Percentiles rank a stretch among this genome's conserved stretches.
Conservation (phyloP, 2,888 invertebrate species). For the Ernsta delagoae region DNA sequence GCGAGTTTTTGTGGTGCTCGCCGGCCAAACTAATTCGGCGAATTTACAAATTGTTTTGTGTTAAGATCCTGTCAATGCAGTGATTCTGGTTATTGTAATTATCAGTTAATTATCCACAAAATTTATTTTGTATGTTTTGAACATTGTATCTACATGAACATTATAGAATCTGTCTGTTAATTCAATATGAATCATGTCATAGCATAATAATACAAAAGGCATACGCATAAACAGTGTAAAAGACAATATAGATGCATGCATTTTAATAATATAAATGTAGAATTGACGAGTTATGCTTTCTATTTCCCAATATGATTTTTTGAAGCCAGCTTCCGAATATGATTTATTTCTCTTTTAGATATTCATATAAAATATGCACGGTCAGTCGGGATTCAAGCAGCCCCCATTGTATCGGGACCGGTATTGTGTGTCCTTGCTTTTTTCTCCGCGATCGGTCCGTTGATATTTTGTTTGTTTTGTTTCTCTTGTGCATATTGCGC, state of each 20-base stretch:
- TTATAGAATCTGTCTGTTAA: too few relatives aligned
- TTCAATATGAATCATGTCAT: too few relatives aligned
- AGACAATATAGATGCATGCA: too few relatives aligned
- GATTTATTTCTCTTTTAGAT: background rate
- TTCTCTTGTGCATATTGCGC: slow-evolving; percentile 57
- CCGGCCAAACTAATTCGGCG: slow-evolving; percentile 46
- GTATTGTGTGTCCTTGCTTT: slow-evolving; percentile 59
- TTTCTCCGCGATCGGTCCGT: slow-evolving; percentile 50
- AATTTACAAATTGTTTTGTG: slow-evolving; percentile 34
- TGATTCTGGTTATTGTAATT: slow-evolving; percentile 3
- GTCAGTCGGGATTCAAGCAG: background rate
- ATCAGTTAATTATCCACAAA: too few relatives aligned
- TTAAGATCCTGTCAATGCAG: slow-evolving; percentile 6
- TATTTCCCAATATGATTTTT: background rate
- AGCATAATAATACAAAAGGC: too few relatives aligned
- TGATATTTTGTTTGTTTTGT: slow-evolving; percentile 66
- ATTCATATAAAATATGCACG: background rate
- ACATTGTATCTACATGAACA: too few relatives aligned
- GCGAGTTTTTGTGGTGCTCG: slow-evolving; percentile 47
- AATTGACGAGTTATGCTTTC: too few relatives aligned
- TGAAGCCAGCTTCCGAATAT: background rate
- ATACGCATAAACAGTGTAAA: too few relatives aligned
- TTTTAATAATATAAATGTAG: too few relatives aligned
- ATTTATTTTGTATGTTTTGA: too few relatives aligned
- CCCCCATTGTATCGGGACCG: slow-evolving; percentile 59